Base-by-base conservation (phyloP, 2,797 vertebrate species). In the Pseudochirops corinnae region DNA sequence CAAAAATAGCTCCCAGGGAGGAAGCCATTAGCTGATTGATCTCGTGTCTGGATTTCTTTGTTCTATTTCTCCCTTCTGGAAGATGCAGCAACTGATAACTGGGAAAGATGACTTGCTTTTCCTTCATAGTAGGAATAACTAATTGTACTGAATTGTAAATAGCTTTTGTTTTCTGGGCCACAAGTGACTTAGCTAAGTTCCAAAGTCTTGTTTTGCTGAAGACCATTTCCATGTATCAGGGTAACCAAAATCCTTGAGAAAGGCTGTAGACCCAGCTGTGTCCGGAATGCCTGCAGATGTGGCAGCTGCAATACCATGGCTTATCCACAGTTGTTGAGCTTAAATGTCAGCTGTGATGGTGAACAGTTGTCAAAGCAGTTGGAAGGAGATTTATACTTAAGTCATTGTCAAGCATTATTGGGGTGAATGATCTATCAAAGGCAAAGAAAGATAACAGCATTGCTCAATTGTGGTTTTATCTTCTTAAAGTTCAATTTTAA, bases 241-340 rank as follows among this genome's bases (percentile, higher is more conserved):
- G 33, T 39, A 82, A 46, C 67, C 6, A 82, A 46, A 82, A 9
- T 4, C 18, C 67, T 10, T 18, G 3, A 7, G n/a, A 50, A 52
- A n/a, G 56, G 28, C 53, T 56, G 53, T 50, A 96, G 60, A 60
- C n/a, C 53, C 53, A 90, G 28, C 31, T 55, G 39, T 14, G 12
- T 29, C 93, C 9, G 50, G 87, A 94, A 53, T 18, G 91, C 14
- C 26, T 91, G 90, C 56, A 94, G 90, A 0, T 0, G 0, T 0
- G 28, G 39, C 96, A 97, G 97, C 97, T 98, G 97, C 95, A 92
- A 29, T 87, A 87, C 90, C 56, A 31, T 56, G 24, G 96, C 96
- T 95, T 6, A 92, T 53, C 93, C 96, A 94, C 96, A 98, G 95
- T 94, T 93, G 60, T 92, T 92, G 50, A 97, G 55, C 21, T 56